phyloP scores from a whole-genome alignment of 2,113 vertebrate species.

The Gopherus evgoodei region DNA sequence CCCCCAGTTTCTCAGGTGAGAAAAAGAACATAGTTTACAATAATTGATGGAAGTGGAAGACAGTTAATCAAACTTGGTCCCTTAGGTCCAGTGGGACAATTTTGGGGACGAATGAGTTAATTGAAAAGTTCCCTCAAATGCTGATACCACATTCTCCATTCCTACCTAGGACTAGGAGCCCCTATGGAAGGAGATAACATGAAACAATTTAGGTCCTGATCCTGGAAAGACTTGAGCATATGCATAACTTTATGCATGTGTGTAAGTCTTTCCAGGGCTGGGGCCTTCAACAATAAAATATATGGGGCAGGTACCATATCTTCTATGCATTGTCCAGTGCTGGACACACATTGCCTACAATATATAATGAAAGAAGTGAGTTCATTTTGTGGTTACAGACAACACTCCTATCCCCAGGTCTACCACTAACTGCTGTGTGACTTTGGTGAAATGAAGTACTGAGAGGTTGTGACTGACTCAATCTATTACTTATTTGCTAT shows the following conservation, averaged over 20 bases:
- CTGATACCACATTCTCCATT: not conserved
- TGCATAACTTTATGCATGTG: not conserved
- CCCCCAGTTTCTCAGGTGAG: not conserved
- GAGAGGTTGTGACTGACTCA: too few species aligned
- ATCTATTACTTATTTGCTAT: constrained; percentile 3
- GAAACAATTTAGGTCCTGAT: not conserved
- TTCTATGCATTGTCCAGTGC: not conserved
- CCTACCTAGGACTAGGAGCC: not conserved
- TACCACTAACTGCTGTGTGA: not conserved
- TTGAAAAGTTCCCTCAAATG: not conserved
- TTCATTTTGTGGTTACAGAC: not conserved
- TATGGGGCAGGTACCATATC: not conserved
- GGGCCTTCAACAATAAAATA: not conserved
- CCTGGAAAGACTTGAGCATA: not conserved
- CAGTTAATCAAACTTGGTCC: not conserved
- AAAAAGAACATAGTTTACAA: not conserved
- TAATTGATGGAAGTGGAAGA: not conserved
- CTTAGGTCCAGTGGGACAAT: not conserved
- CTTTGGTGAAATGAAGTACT: not conserved
- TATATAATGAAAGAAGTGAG: not conserved
- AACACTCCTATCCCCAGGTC: not conserved
- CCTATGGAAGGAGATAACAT: not conserved
- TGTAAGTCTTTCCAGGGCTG: not conserved
- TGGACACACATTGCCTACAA: not conserved
- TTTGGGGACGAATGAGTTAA: not conserved